Evolutionary conservation across 2,113 vertebrate genomes (phyloP).

Genomic region (Nyctereutes procyonoides): DNA sequence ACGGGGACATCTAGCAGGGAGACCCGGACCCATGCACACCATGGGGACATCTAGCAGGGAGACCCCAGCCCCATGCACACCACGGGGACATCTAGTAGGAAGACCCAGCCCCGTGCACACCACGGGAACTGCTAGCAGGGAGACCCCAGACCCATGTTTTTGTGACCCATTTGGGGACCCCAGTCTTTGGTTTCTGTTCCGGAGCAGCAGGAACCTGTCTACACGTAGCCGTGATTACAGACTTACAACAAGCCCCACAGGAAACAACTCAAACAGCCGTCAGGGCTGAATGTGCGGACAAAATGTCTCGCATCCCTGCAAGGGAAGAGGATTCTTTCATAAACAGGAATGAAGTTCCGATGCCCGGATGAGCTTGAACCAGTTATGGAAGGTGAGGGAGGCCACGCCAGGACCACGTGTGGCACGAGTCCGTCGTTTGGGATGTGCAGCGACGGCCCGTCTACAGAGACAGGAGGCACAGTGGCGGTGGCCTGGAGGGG

Average conservation of each 20-base stretch:
- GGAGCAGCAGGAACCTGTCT: neutral
- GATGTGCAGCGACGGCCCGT: neutral
- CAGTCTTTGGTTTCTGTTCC: neutral
- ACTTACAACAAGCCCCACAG: accelerated
- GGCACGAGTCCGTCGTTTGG: accelerated
- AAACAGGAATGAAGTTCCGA: accelerated
- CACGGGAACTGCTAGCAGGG: accelerated
- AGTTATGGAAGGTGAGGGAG: accelerated
- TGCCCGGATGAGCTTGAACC: accelerated
- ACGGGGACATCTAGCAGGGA: accelerated
- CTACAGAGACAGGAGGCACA: too few relatives aligned
- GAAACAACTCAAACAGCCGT: accelerated
- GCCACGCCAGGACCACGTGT: accelerated
- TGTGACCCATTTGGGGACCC: neutral
- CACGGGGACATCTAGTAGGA: too few relatives aligned
- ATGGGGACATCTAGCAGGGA: too few relatives aligned
- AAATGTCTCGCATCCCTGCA: accelerated
- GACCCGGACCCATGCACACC: too few relatives aligned
- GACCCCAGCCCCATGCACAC: too few relatives aligned
- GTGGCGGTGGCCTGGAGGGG: accelerated
- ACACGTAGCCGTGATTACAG: neutral
- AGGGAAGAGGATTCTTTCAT: accelerated
- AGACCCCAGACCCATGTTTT: neutral
- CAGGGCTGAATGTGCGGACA: neutral
- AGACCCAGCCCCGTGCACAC: too few relatives aligned